A percentile compares a stretch with the other conserved stretches of the same genome.
Conservation (phyloP, 2,113 vertebrate species). For the Lampris megalopsis region DNA sequence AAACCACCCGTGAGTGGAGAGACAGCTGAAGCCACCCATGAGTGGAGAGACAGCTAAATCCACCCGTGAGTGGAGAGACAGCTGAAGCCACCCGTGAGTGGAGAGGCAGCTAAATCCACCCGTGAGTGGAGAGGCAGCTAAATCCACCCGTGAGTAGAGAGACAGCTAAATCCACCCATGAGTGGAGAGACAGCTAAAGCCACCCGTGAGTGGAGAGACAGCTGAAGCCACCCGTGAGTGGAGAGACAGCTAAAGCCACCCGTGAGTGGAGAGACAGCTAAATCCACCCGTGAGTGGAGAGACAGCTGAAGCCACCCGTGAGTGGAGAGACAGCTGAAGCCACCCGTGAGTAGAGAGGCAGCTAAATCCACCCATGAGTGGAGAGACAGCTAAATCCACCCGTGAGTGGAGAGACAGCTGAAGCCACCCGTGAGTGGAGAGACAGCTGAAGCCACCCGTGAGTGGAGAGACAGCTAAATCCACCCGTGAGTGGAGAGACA, state of each 20-base stretch:
- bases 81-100: slow-evolving; percentile 14
- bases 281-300: slow-evolving; percentile 6
- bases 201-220: neutral
- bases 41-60: neutral
- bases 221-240: too few species aligned
- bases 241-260: neutral
- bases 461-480: slow-evolving; percentile 2
- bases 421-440: neutral
- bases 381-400: slow-evolving; percentile 10
- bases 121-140: neutral
- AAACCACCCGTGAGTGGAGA: neutral
- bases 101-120: neutral
- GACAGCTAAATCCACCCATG: neutral
- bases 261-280: neutral
- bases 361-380: neutral
- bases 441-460: slow-evolving; percentile 10
- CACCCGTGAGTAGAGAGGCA: neutral
- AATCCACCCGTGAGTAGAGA: slow-evolving; percentile 6
- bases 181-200: neutral
- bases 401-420: neutral
- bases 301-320: neutral
- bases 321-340: neutral
- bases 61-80: neutral
- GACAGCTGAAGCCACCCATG: slow-evolving; percentile 10
- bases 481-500: neutral